phyloP scores from a whole-genome alignment of 2,888 invertebrate species.

The Idaea dimidiata region DNA sequence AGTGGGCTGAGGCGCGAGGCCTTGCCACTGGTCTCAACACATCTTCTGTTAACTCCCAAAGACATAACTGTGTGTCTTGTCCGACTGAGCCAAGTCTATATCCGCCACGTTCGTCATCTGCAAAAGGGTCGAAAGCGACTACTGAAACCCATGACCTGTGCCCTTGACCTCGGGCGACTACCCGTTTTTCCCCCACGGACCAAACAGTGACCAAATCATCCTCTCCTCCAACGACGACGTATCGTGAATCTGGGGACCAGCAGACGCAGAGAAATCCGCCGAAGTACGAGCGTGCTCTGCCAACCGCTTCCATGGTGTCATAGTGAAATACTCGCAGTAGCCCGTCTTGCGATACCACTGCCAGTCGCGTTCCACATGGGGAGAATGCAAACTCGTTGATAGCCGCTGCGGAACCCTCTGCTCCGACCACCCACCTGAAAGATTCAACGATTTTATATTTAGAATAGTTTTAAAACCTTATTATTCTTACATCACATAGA shows the following conservation, averaged over 20 bases:
- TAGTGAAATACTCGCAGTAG: conserved; percentile 97
- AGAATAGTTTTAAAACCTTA: too few species aligned
- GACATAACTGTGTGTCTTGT: conserved; percentile 97
- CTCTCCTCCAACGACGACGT: conserved; percentile 98
- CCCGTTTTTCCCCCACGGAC: conserved; percentile 94
- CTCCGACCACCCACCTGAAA: conserved; percentile 87
- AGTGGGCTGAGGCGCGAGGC: conserved; percentile 65
- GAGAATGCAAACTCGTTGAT: conserved; percentile 99
- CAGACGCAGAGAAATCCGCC: conserved; percentile 98
- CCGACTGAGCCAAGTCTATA: conserved; percentile 96
- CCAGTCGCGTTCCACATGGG: conserved; percentile 95
- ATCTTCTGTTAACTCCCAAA: conserved; percentile 99
- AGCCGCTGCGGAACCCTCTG: conserved; percentile 87
- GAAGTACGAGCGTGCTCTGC: conserved; percentile 97
- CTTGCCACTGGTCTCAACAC: conserved; percentile 88
- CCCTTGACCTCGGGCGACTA: conserved; percentile 98
- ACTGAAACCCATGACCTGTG: conserved; percentile 99
- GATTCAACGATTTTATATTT: too few species aligned
- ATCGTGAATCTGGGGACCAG: conserved; percentile 98
- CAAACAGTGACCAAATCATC: conserved; percentile 99
- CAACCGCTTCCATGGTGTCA: conserved; percentile 97
- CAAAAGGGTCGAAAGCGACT: conserved; percentile 95
- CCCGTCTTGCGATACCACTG: conserved; percentile 97
- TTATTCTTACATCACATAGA: too few species aligned
- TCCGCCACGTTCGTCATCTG: conserved; percentile 82